Evolutionary conservation across 2,888 invertebrate species (phyloP).

Genomic region (Abrostola tripartita): DNA sequence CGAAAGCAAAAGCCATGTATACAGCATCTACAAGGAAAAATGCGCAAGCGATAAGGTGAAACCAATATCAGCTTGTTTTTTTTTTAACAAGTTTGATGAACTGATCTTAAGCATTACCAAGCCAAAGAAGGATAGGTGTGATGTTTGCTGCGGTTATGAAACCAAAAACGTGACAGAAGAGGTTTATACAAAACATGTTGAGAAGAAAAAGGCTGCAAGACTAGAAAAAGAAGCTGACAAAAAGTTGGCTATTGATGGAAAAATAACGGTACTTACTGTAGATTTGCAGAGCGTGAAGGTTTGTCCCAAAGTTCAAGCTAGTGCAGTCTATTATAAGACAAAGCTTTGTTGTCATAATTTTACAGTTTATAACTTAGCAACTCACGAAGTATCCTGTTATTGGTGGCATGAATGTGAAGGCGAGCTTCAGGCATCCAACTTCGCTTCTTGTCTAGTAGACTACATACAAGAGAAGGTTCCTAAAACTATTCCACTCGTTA

Average conservation of each 20-base stretch:
- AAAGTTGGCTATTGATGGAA: slow-evolving; percentile 9
- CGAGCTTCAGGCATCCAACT: slow-evolving; percentile 21
- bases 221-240: slow-evolving; percentile 14
- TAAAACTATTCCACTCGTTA: slow-evolving; percentile 7
- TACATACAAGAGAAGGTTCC: slow-evolving; percentile 14
- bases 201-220: slow-evolving; percentile 11
- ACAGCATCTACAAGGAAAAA: slow-evolving; percentile 12
- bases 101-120: slow-evolving; percentile 15
- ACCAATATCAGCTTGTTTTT: slow-evolving; percentile 8
- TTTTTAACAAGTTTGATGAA: slow-evolving; percentile 16
- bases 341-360: slow-evolving; percentile 27
- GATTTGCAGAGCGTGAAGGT: slow-evolving; percentile 30
- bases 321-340: slow-evolving; percentile 19
- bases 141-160: slow-evolving; percentile 18
- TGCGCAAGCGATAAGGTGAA: slow-evolving; percentile 11
- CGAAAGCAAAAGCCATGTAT: slow-evolving; percentile 11
- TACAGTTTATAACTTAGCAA: slow-evolving; percentile 26
- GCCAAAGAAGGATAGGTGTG: slow-evolving; percentile 19
- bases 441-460: slow-evolving; percentile 24
- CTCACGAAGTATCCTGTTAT: slow-evolving; percentile 27
- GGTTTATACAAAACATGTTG: slow-evolving; percentile 9
- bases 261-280: slow-evolving; percentile 17
- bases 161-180: slow-evolving; percentile 16
- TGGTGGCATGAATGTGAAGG: slow-evolving; percentile 27
- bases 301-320: slow-evolving; percentile 35